Base-by-base conservation (phyloP, 2,113 vertebrate genomes). In the Suricata suricatta region DNA sequence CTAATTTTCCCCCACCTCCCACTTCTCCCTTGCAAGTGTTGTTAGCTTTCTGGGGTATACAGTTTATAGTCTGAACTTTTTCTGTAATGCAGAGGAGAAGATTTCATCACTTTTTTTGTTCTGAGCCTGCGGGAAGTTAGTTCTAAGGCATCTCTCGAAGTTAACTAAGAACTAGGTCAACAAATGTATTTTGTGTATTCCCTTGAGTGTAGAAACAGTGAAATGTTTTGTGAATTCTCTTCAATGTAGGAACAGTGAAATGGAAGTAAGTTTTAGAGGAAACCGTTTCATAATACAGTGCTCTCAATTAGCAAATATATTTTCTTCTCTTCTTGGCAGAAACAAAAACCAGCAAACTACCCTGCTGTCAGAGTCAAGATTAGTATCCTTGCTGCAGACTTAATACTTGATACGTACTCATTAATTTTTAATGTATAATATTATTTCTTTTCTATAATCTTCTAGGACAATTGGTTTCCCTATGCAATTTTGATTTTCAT, bases 21-120 rank as follows among this genome's bases (percentile, higher is more conserved):
- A 17, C 14, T 1, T 84, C 25, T 64, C 41, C 84, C 19, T 35
- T 91, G 23, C 33, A 92, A 25, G 44, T 88, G 35, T 60, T 91
- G 33, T 4, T 72, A 80, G 19, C 12, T 87, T 16, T 63, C 11
- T 54, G 77, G n/a, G 35, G 9, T 76, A 88, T 88, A 84, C 54
- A 69, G 21, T 84, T 90, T 54, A 31, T 77, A 63, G 16, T 79
- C 64, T 95, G 21, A 86, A 38, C 8, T 64, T 72, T 80, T 71
- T 66, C 44, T 72, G 29, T 10, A 68, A 25, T 86, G 52, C 69
- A 93, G 16, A 68, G 72, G 33, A 95, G 14, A 93, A 33, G 1
- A 60, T 77, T 35, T 89, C 76, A 89, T 97, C 3, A 77, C 66
- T 96, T 94, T 29, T 41, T 84, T 87, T 83, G 44, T 90, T 93